Base-by-base conservation (phyloP, 2,797 vertebrate species). In the Eremophila alpestris region DNA sequence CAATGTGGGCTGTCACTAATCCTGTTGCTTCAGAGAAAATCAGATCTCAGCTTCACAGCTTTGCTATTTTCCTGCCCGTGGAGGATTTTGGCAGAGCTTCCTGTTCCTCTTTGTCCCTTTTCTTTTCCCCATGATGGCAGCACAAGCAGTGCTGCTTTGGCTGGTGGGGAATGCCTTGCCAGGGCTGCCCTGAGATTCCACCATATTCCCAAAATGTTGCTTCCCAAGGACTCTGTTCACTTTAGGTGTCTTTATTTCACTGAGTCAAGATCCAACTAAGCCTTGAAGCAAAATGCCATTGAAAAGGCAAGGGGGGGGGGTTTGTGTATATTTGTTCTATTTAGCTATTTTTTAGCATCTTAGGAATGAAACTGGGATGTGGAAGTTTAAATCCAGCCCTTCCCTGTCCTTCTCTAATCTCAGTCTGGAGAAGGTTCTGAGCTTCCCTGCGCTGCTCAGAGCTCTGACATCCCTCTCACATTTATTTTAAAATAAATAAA, bases 401-500 rank as follows among this genome's bases (percentile, higher is more conserved):
- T 77, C 30, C 23, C 56, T 40, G 46, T 93, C 40, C 43, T 46
- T 54, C n/a, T 82, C 32, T 75, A 63, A 51, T 65, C 63, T 74
- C 70, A 76, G 45, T 62, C 71, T 63, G 36, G 68, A 80, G 54
- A 80, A 73, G n/a, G 13, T 65, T 93, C 56, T 60, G 68, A 87
- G 83, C 76, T 85, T 27, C 32, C 20, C 1, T 56, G 38, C 76
- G 79, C 60, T 71, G 56, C 65, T 92, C 83, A 46, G 48, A 93
- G 59, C 59, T 87, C 55, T 65, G 67, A 87, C 51, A 88, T 56
- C 73, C 34, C 74, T 90, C 65, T 90, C 77, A 58, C 12, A 0
- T 86, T 94, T 90, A 62, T 88, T 96, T 90, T 63, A 69, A 92
- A 94, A 87, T 73, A 90, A 90, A 78, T 49, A 74, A 83, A 91